A percentile compares a stretch with the other conserved stretches of the same genome.
Conservation (phyloP, 2,888 invertebrate genomes). For the Pterobdella sp. region DNA sequence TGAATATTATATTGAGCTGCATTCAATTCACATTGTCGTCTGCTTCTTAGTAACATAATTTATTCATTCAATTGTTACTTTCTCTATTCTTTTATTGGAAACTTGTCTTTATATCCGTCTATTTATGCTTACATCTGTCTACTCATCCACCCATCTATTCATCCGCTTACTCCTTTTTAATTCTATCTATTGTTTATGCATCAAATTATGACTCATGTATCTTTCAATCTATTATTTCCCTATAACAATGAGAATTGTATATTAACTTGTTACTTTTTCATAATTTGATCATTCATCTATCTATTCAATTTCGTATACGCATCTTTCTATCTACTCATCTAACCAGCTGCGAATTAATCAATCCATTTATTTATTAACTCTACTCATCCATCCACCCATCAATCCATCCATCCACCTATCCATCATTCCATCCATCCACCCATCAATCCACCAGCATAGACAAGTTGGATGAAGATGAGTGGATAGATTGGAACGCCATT, state of each 20-base stretch:
- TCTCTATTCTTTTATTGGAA: too few species aligned
- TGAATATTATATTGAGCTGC: too few species aligned
- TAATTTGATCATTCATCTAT: background rate
- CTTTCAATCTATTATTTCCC: background rate
- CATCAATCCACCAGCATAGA: background rate
- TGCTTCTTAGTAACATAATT: too few species aligned
- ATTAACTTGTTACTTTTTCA: too few species aligned
- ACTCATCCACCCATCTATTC: too few species aligned
- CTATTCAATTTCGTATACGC: background rate
- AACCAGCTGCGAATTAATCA: background rate
- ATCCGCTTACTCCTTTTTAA: background rate
- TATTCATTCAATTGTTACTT: too few species aligned
- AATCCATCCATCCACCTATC: background rate
- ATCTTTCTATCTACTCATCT: background rate
- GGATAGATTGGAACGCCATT: slow-evolving; percentile 65
- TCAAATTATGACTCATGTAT: background rate
- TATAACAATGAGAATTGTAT: too few species aligned
- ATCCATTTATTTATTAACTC: background rate
- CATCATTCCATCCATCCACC: background rate
- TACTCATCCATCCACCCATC: background rate
- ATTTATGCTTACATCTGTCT: too few species aligned
- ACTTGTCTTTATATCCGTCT: too few species aligned
- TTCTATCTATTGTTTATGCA: background rate
- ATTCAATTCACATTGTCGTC: too few species aligned
- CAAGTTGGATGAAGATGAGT: background rate